These are phyloP conservation scores for Andrena camellia DNA, from an alignment of 2,888 invertebrate species.

Conservation along the genomic window DNA sequence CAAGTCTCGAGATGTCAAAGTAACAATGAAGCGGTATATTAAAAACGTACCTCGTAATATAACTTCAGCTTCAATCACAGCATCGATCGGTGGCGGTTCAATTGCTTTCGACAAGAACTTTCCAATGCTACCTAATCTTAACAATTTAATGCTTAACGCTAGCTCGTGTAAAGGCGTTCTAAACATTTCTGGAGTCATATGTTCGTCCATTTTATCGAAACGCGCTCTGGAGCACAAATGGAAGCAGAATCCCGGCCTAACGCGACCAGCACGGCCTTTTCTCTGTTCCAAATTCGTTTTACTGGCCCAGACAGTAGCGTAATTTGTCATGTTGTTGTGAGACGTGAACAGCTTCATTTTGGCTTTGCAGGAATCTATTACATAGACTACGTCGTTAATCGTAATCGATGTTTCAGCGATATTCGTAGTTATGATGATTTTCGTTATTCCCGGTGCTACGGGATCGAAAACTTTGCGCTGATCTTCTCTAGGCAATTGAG, in stretches of 20 bases:
- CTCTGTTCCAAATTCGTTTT: conserved; percentile 97
- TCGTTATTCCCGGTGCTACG: conserved; percentile 93
- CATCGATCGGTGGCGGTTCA: conserved; percentile 98
- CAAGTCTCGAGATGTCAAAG: background rate
- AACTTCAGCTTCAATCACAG: conserved; percentile 99
- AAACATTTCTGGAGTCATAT: conserved; percentile 98
- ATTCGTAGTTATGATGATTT: conserved; percentile 98
- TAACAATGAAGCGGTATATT: background rate
- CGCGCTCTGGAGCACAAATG: conserved; percentile 94
- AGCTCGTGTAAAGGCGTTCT: conserved; percentile 98
- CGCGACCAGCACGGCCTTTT: conserved; percentile 97
- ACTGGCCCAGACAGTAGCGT: conserved; percentile 98
- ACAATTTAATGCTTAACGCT: conserved; percentile 95
- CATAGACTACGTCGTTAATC: conserved; percentile 99
- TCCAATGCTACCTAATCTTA: conserved; percentile 96
- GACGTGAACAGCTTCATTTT: conserved; percentile 99
- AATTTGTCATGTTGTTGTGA: conserved; percentile 99
- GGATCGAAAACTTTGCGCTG: conserved; percentile 97
- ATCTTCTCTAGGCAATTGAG: conserved; percentile 97
- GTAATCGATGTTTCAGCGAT: conserved; percentile 99
- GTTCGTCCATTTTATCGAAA: conserved; percentile 92
- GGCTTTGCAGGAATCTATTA: conserved; percentile 98
- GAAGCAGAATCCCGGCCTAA: conserved; percentile 96
- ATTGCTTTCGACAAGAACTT: conserved; percentile 98
- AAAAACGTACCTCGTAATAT: conserved; percentile 85